These are phyloP conservation scores for Scopus umbretta DNA, from an alignment of 2,113 vertebrate genomes.

Conservation along the genomic window DNA sequence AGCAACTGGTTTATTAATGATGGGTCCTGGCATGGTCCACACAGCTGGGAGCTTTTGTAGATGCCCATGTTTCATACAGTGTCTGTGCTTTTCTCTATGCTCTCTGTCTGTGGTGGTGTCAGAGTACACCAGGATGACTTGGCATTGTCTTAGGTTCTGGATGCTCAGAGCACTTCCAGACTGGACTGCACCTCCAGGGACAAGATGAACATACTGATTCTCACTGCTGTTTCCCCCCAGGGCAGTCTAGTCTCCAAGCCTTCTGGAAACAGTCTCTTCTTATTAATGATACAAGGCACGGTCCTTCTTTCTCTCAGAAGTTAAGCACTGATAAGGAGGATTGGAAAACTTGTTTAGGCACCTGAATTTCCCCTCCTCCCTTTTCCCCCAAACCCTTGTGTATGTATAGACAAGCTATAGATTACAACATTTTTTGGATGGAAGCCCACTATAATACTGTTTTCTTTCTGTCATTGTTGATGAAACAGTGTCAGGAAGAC, in stretches of 20 bases:
- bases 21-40: not conserved
- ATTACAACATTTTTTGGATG: not conserved
- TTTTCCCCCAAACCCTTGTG: fast-evolving
- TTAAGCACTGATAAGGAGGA: not conserved
- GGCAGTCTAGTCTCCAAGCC: not conserved
- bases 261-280: not conserved
- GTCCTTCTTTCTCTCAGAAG: not conserved
- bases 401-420: not conserved
- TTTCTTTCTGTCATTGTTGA: not conserved
- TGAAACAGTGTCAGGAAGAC: not conserved
- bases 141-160: not conserved
- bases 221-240: not conserved
- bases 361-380: not conserved
- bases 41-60: not conserved
- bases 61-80: not conserved
- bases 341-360: not conserved
- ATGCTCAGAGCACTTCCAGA: not conserved
- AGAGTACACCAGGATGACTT: not conserved
- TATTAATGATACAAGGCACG: not conserved
- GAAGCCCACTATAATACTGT: not conserved
- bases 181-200: not conserved
- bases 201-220: not conserved
- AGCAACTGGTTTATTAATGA: not conserved
- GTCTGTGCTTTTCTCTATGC: not conserved
- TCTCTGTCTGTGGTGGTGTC: fast-evolving